Evolutionary conservation across 2,888 invertebrate genomes (phyloP), one percentile per base, ranked within the genome.

Genomic region (Oscheius sp.): DNA sequence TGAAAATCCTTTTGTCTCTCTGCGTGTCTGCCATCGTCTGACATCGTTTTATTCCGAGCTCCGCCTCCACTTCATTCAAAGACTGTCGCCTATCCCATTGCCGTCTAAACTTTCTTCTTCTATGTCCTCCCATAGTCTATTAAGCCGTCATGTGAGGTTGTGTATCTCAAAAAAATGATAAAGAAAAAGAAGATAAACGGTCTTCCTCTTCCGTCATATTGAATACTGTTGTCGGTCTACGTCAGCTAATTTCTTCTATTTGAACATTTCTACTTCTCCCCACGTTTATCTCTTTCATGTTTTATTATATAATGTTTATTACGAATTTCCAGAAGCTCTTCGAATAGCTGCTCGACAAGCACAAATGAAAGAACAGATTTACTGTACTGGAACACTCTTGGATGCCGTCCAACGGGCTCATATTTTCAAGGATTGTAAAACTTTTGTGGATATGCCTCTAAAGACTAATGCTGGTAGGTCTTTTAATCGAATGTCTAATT

Each of bases 361-460:
- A n/a, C 6, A 14, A 32, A 68, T 49, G 62, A 64, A 68, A 26
- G 47, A 64, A 41, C 45, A 62, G 83, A 92, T 94, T 77, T 94
- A 92, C 88, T 94, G 93, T 87, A 89, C 91, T 85, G 93, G 93
- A 0, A 89, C 89, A 0, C 88, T 94, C 0, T 89, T 94, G 78
- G 91, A 93, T 81, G 91, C 91, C 1, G 90, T 94, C 49, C 94
- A 94, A 89, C 91, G 91, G 91, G 91, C 92, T 0, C 90, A 90
- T 30, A 88, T 94, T 26, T 92, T 90, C 88, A 84, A 87, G n/a
- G 93, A 93, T 86, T 92, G 92, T 45, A 93, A 93, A 86, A 91
- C 91, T 0, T 93, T 93, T 87, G 93, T 93, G 24, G 93, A 93
- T 85, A 90, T 91, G 87, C 90, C 90, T 72, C 89, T 93, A 87